Evolutionary conservation across 1,140 invertebrate species (phyloP).

Genomic region (Hydropsyche tenuis): DNA sequence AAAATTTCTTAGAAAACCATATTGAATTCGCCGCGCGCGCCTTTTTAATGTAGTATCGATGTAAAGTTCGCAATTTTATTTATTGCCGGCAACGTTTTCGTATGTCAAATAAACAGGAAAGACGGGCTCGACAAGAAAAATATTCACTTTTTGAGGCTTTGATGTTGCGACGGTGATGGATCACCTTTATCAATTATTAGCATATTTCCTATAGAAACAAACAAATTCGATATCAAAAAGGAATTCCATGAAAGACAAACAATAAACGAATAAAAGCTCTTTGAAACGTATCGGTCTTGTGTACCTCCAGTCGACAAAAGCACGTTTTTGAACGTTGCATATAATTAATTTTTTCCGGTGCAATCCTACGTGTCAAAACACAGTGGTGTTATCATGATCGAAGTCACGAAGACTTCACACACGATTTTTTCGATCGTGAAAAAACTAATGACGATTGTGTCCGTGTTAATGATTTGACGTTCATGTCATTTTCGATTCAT

Average conservation of each 20-base stretch:
- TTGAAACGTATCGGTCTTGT: too few species aligned
- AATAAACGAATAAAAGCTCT: too few species aligned
- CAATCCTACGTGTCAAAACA: too few species aligned
- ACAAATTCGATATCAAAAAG: not conserved
- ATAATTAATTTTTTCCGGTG: too few species aligned
- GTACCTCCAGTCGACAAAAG: not conserved
- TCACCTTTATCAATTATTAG: constrained; percentile 6
- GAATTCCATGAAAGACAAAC: too few species aligned
- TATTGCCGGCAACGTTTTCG: not conserved
- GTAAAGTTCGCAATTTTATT: constrained; percentile 23
- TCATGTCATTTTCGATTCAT: constrained; percentile 7
- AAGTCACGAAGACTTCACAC: not conserved
- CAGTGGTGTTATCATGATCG: too few species aligned
- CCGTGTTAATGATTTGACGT: not conserved
- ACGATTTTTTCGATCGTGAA: not conserved
- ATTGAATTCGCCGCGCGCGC: not conserved
- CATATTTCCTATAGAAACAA: not conserved
- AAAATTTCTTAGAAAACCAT: not conserved
- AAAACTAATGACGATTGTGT: too few species aligned
- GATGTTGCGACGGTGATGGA: constrained; percentile 14
- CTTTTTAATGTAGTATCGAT: not conserved
- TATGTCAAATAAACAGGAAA: constrained; percentile 19
- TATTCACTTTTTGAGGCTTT: constrained; percentile 7
- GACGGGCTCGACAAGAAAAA: not conserved
- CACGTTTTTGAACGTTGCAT: not conserved